Percentiles rank a stretch among this genome's conserved stretches.
Conservation (phyloP, 2,113 vertebrate genomes). For the Carassius gibelio region DNA sequence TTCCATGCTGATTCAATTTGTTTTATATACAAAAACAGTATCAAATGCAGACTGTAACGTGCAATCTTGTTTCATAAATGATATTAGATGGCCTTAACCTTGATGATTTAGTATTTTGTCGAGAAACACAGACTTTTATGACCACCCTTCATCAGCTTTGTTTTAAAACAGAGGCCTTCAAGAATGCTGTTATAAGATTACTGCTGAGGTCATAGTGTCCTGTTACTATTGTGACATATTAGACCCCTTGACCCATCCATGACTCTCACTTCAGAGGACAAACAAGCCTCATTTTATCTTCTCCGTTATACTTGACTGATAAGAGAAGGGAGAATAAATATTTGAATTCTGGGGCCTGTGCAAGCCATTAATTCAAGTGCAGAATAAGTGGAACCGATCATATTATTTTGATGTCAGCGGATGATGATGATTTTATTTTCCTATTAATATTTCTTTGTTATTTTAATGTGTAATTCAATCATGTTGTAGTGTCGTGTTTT, state of each 20-base stretch:
- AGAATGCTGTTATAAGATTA: neutral
- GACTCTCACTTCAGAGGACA: slow-evolving; percentile 4
- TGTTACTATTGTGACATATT: slow-evolving; percentile 11
- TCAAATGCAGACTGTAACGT: neutral
- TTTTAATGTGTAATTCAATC: slow-evolving; percentile 1
- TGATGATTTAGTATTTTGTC: neutral
- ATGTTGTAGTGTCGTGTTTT: slow-evolving; percentile 38
- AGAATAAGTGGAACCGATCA: neutral
- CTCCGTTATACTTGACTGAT: slow-evolving; percentile 7
- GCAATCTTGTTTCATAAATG: neutral
- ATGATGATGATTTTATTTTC: neutral
- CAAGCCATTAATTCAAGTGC: neutral
- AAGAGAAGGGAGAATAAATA: neutral
- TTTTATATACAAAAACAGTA: neutral
- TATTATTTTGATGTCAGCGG: neutral
- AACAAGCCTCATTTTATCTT: neutral
- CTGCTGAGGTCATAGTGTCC: neutral
- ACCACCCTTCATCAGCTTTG: neutral
- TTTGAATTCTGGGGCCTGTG: neutral
- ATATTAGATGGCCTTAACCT: neutral
- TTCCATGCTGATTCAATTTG: neutral
- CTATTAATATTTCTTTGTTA: neutral
- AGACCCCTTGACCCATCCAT: slow-evolving; percentile 12
- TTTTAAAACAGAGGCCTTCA: slow-evolving; percentile 11
- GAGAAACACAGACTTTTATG: neutral